Conservation (phyloP, 2,797 vertebrate genomes). For the Linurgus olivaceus region DNA sequence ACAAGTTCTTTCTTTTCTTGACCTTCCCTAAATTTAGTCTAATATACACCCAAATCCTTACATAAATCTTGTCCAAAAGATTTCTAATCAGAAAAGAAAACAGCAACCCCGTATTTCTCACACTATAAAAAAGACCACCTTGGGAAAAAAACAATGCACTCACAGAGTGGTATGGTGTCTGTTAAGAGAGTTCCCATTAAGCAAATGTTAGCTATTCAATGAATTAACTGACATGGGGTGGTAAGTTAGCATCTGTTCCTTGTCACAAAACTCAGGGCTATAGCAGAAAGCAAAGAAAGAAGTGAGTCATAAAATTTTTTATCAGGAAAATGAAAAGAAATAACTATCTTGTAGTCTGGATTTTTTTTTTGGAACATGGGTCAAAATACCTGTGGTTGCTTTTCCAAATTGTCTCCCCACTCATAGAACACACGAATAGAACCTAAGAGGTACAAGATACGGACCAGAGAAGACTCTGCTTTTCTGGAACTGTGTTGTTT, state of each 20-base stretch:
- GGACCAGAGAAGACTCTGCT: not conserved
- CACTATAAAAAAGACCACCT: slow-evolving; percentile 10
- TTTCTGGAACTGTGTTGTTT: not conserved
- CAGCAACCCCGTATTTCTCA: not conserved
- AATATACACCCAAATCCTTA: not conserved
- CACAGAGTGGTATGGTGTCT: not conserved
- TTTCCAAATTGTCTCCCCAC: not conserved
- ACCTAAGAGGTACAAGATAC: rapidly evolving
- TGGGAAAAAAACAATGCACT: slow-evolving; percentile 31
- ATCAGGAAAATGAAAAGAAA: not conserved
- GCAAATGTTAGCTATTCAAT: not conserved
- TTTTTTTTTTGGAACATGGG: not conserved
- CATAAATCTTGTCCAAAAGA: not conserved
- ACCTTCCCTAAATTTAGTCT: not conserved
- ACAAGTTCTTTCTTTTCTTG: not conserved
- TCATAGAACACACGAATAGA: not conserved
- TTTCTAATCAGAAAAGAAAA: slow-evolving; percentile 49
- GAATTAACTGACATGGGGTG: not conserved
- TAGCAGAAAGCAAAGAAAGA: not conserved
- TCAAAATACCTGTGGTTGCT: not conserved
- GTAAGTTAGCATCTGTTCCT: slow-evolving; percentile 14
- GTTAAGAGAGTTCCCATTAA: slow-evolving; percentile 10
- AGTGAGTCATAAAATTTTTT: not conserved
- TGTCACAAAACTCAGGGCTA: not conserved
- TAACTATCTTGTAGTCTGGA: not conserved